Percentiles rank a stretch among this genome's conserved stretches.
These are phyloP conservation scores for Botia kubotai DNA, from an alignment of 2,797 vertebrate genomes.

Conservation along the genomic window DNA sequence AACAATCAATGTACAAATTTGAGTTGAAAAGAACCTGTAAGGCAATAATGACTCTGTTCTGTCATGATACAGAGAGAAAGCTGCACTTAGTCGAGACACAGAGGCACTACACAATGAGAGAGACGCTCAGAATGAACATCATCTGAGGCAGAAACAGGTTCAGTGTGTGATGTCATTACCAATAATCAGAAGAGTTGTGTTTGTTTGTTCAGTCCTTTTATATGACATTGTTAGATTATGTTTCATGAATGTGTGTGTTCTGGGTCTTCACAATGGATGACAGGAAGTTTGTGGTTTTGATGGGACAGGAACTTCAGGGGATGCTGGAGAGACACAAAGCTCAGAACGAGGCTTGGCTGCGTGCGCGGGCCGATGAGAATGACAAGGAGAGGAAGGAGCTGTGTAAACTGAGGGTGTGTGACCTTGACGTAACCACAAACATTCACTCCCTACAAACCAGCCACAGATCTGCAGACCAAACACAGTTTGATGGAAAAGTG, in stretches of 20 bases:
- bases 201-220: background rate
- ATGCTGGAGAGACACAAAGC: conserved; percentile 75
- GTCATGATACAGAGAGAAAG: conserved; percentile 70
- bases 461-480: background rate
- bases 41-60: background rate
- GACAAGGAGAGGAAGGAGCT: conserved; percentile 75
- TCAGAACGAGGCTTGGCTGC: conserved; percentile 79
- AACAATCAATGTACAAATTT: too few relatives aligned
- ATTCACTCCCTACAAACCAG: background rate
- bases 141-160: background rate
- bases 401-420: conserved; percentile 73
- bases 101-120: background rate
- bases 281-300: conserved; percentile 45
- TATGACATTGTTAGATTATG: background rate
- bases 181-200: background rate
- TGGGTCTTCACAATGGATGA: conserved; percentile 9
- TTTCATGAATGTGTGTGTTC: too few relatives aligned
- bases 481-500: background rate
- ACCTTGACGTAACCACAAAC: conserved; percentile 33
- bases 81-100: conserved; percentile 63
- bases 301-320: conserved; percentile 74
- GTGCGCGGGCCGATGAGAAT: conserved; percentile 76
- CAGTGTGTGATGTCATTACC: too few relatives aligned
- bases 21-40: too few relatives aligned
- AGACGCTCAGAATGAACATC: background rate